Evolutionary conservation across 2,888 invertebrate genomes (phyloP), one percentile per base, ranked within the genome.

Genomic region (Tuta absoluta): DNA sequence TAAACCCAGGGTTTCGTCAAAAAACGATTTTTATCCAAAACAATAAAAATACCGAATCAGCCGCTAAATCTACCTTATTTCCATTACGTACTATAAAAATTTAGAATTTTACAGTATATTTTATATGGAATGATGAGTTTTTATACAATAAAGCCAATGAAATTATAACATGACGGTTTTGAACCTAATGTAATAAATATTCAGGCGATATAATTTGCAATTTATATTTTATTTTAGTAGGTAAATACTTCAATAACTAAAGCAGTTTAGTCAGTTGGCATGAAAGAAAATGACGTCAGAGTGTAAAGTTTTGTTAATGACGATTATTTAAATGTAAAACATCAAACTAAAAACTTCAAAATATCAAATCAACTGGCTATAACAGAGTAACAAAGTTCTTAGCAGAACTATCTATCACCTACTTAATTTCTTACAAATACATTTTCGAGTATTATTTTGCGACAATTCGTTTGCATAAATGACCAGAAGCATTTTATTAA

Each of bases 121-220:
- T 72, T 75, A 78, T 64, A 72, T 84, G 86, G 86, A 87, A 87
- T 86, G 86, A 84, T 79, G 71, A 75, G 80, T 80, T 78, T 33
- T 80, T 77, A 71, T 72, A 78, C 75, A 78, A 70, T 80, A 70
- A 72, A 80, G 78, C 80, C 83, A 79, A 84, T 80, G 17, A 33
- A 17, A 33, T 14, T 17, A 33, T 53, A 24, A 53, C 19, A 53
- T 53, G 53, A 53, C 8, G 56, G 33, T 56, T 56, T 56, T 33
- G n/a, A 56, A 56, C 56, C 56, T 33, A 28, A 28, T 28, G 12
- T 8, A 7, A 24, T 21, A 14, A 56, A 14, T 12, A n/a, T 56
- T 14, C 11, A 28, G 12, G 23, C 12, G 10, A 24, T 21, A 14
- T 53, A 21, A 21, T 53, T 53, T 53, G 12, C 24, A 24, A 28